These are phyloP conservation scores for Bilobella aurantiaca DNA, from an alignment of 1,140 invertebrate genomes.

Conservation along the genomic window DNA sequence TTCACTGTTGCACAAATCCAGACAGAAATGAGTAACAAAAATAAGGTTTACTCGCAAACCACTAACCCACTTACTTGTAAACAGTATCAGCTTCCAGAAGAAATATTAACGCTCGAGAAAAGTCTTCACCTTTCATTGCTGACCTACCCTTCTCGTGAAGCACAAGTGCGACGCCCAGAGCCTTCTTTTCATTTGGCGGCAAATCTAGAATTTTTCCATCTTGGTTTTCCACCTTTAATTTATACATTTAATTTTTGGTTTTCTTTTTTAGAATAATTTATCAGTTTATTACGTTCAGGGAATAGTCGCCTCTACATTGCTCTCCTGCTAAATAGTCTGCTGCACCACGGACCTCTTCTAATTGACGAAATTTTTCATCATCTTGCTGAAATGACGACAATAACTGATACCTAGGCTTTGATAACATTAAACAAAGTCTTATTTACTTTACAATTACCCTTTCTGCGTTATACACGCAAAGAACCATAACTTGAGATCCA, in stretches of 20 bases:
- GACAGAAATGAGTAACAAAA: neutral
- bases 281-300: too few species aligned
- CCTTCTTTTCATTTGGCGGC: slow-evolving; percentile 53
- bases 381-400: slow-evolving; percentile 4
- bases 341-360: slow-evolving; percentile 39
- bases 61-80: slow-evolving; percentile 47
- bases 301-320: slow-evolving; percentile 25
- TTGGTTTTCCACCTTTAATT: slow-evolving; percentile 61
- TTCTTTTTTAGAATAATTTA: too few species aligned
- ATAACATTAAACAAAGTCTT: neutral
- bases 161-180: slow-evolving; percentile 59
- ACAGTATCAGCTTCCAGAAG: slow-evolving; percentile 64
- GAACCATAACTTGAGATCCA: slow-evolving; percentile 54
- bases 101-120: slow-evolving; percentile 56
- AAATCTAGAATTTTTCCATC: slow-evolving; percentile 57
- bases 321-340: slow-evolving; percentile 41
- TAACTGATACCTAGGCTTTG: neutral
- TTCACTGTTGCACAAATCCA: slow-evolving; percentile 42
- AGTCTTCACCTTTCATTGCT: slow-evolving; percentile 53
- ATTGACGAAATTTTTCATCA: slow-evolving; percentile 35
- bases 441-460: slow-evolving; percentile 10
- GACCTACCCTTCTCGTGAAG: slow-evolving; percentile 63
- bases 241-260: too few species aligned
- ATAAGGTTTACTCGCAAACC: slow-evolving; percentile 8
- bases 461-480: slow-evolving; percentile 42